These are phyloP conservation scores for Phyllostomus hastatus DNA, from an alignment of 2,113 vertebrate species.

Conservation along the genomic window DNA sequence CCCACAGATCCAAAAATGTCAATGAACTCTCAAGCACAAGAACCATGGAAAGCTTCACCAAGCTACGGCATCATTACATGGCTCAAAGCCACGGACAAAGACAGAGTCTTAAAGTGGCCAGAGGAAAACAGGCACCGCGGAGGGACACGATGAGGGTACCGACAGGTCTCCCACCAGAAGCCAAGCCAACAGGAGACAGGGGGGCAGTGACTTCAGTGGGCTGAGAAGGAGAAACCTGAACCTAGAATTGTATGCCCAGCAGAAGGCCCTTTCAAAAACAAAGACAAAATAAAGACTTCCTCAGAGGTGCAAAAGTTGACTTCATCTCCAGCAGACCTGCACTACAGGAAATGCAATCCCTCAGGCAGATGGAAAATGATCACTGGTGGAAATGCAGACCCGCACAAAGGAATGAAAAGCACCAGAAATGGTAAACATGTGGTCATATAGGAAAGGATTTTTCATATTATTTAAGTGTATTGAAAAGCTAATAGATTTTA, in stretches of 20 bases:
- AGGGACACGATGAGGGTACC: neutral
- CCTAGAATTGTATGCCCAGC: neutral
- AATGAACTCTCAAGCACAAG: neutral
- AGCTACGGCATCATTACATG: neutral
- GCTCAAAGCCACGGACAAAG: neutral
- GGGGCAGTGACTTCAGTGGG: neutral
- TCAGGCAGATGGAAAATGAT: neutral
- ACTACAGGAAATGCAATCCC: neutral
- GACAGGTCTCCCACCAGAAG: neutral
- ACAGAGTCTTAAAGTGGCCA: neutral
- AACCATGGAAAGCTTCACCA: neutral
- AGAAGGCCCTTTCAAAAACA: neutral
- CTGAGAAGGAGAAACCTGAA: neutral
- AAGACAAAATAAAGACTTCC: neutral
- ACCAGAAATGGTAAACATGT: neutral
- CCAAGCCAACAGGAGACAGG: neutral
- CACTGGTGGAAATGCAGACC: neutral
- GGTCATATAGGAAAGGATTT: neutral
- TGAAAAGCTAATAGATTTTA: neutral
- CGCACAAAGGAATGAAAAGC: neutral
- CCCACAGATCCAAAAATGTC: neutral
- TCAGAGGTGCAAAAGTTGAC: neutral
- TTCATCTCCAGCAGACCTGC: neutral
- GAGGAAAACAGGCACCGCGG: neutral
- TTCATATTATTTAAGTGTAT: neutral